These are phyloP conservation scores for Rosalia funebris DNA, from an alignment of 2,888 invertebrate genomes.

Conservation along the genomic window DNA sequence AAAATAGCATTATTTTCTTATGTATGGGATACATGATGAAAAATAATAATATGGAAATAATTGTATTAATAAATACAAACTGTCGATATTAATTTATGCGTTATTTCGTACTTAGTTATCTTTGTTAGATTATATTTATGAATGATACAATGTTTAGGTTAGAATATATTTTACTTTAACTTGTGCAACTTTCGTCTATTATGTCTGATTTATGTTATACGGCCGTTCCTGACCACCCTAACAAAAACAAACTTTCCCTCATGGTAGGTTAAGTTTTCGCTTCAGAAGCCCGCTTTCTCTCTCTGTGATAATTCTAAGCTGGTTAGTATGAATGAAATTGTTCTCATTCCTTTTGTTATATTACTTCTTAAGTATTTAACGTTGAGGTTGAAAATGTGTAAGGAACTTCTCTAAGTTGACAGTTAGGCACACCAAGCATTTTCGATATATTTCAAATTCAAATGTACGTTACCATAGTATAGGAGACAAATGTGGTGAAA, in stretches of 20 bases:
- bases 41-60: too few species aligned
- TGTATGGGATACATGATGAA: too few species aligned
- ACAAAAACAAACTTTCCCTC: slow-evolving; percentile 21
- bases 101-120: too few species aligned
- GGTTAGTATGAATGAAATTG: slow-evolving; percentile 17
- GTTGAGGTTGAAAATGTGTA: neutral
- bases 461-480: slow-evolving; percentile 26
- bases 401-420: neutral
- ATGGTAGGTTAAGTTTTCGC: slow-evolving; percentile 14
- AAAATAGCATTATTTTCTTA: too few species aligned
- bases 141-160: too few species aligned
- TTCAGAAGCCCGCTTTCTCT: neutral
- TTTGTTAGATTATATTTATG: too few species aligned
- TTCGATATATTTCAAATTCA: neutral
- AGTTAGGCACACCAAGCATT: neutral
- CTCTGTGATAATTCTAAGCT: slow-evolving; percentile 5
- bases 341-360: slow-evolving; percentile 2
- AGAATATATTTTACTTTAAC: too few species aligned
- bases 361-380: neutral
- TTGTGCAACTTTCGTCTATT: neutral
- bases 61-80: too few species aligned
- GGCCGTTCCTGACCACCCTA: neutral
- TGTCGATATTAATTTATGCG: too few species aligned
- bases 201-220: neutral
- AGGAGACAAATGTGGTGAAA: neutral